phyloP scores from a whole-genome alignment of 1,140 invertebrate genomes.

The Nasonia vitripennis region DNA sequence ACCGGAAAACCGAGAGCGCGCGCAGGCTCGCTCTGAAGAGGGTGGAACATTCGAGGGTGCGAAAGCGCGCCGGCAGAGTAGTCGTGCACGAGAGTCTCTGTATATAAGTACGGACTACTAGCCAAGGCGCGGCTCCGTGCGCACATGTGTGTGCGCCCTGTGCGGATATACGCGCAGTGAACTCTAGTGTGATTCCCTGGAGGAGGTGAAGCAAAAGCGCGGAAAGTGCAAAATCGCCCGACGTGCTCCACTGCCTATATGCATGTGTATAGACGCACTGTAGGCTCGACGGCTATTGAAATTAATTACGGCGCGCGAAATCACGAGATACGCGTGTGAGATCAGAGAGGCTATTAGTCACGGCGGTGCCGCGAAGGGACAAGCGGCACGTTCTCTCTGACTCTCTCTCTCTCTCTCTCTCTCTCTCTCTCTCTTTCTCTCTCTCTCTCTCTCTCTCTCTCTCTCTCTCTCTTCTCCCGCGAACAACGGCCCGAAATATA shows the following conservation, averaged over 20 bases:
- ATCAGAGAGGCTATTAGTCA: background rate
- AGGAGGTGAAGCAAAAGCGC: background rate
- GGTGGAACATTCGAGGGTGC: background rate
- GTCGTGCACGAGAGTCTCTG: background rate
- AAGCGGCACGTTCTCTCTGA: background rate
- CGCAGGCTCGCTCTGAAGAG: too few relatives aligned
- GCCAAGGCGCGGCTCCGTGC: background rate
- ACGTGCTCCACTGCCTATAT: background rate
- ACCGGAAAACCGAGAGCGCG: background rate
- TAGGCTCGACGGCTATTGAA: background rate
- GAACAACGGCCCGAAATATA: background rate
- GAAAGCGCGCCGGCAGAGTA: background rate
- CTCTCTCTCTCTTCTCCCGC: too few relatives aligned
- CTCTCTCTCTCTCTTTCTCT: background rate
- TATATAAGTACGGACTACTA: background rate
- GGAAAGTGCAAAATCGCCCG: background rate
- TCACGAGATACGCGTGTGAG: conserved; percentile 9
- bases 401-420: too few relatives aligned
- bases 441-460: background rate
- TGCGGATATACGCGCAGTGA: background rate
- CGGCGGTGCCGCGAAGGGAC: background rate
- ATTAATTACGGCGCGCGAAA: conserved; percentile 18
- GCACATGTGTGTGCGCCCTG: background rate
- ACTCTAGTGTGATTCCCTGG: background rate
- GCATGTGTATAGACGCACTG: background rate